These are phyloP conservation scores for Bergia puertoricense DNA, from an alignment of 92 coral and sea anemone genomes.

Conservation along the genomic window DNA sequence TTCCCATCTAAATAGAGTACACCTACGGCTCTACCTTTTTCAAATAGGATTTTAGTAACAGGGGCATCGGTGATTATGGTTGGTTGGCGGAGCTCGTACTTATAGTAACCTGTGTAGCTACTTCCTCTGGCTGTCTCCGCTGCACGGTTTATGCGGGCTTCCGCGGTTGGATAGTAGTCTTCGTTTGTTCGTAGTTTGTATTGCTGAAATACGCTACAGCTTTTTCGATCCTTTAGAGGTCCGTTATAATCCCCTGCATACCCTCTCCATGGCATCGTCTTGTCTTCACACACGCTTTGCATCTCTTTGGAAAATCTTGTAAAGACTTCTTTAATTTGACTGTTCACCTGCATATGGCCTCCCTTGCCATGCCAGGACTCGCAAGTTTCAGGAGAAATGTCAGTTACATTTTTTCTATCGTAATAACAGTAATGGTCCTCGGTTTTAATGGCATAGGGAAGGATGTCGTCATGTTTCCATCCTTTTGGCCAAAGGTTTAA, in stretches of 20 bases:
- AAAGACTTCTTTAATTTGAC: conserved; percentile 53
- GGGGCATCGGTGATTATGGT: conserved; percentile 29
- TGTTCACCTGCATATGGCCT: conserved; percentile 59
- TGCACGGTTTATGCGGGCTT: conserved; percentile 46
- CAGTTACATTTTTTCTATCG: conserved; percentile 43
- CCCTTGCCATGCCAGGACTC: conserved; percentile 56
- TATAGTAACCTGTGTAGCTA: conserved; percentile 54
- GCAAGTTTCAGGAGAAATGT: conserved; percentile 44
- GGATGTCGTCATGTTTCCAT: conserved; percentile 52
- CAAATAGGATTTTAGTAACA: conserved; percentile 47
- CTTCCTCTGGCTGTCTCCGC: conserved; percentile 55
- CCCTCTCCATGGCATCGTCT: conserved; percentile 53
- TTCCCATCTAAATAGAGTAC: conserved; percentile 45
- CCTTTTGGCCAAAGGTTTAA: conserved; percentile 58
- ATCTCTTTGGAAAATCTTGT: conserved; percentile 45
- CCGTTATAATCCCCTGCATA: conserved; percentile 55
- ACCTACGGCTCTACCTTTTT: conserved; percentile 41
- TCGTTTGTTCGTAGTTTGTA: conserved; percentile 43
- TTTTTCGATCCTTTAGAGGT: conserved; percentile 30
- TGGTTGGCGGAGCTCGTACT: conserved; percentile 34
- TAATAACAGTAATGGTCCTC: conserved; percentile 58
- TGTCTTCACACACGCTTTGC: conserved; percentile 48
- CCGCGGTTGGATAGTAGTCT: conserved; percentile 7
- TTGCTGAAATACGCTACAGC: conserved; percentile 58
- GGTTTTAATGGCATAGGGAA: conserved; percentile 44